Evolutionary conservation across 1,140 invertebrate genomes (phyloP).

Genomic region (Psix sp.): DNA sequence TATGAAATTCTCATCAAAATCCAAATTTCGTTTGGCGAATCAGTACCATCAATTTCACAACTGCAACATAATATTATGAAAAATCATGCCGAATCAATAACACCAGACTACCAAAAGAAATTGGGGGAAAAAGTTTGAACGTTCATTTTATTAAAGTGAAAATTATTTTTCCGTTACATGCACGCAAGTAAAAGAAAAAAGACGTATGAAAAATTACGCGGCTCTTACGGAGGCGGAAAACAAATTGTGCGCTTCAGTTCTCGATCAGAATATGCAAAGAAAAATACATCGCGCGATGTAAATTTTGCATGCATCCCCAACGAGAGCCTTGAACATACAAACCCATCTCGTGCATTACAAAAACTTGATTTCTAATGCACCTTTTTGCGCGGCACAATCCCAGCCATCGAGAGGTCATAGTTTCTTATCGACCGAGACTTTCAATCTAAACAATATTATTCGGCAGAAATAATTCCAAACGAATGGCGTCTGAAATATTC

Average conservation of each 20-base stretch:
- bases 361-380: slow-evolving; percentile 10
- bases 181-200: slow-evolving; percentile 12
- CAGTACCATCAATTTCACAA: no score
- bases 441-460: no score
- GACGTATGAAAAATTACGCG: slow-evolving; percentile 13
- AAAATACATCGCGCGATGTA: slow-evolving; percentile 9
- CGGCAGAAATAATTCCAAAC: neutral
- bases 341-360: slow-evolving; percentile 1
- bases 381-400: slow-evolving; percentile 4
- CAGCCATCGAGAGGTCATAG: no score
- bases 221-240: slow-evolving; percentile 8
- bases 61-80: no score
- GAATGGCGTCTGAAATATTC: no score
- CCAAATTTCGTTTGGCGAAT: no score
- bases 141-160: slow-evolving; percentile 17
- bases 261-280: slow-evolving; percentile 8
- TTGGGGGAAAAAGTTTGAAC: neutral
- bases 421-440: no score
- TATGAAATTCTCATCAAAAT: no score
- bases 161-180: slow-evolving; percentile 4
- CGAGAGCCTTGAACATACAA: slow-evolving; percentile 15
- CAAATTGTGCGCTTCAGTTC: slow-evolving; percentile 15
- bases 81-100: no score
- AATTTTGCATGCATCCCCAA: slow-evolving; percentile 8
- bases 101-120: no score